Conservation (phyloP, 2,113 vertebrate genomes). For the Aegithalos caudatus region DNA sequence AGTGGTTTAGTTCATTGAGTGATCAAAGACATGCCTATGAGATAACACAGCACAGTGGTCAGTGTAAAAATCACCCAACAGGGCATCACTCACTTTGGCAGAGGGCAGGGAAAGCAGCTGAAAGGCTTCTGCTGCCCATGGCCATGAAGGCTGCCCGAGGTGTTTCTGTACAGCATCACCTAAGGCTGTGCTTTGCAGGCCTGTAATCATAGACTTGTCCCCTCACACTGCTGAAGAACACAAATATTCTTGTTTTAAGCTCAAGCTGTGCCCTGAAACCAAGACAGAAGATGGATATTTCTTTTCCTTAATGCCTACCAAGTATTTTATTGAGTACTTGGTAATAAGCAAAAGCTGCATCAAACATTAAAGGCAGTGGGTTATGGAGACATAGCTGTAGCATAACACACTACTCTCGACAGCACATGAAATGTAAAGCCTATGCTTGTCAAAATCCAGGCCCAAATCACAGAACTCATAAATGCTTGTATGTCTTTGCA, state of each 20-base stretch:
- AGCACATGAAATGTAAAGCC: background rate
- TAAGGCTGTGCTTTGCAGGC: background rate
- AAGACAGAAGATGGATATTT: background rate
- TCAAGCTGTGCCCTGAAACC: background rate
- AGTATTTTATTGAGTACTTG: background rate
- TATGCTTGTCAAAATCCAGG: background rate
- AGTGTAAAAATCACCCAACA: background rate
- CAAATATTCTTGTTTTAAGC: background rate
- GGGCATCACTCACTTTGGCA: accelerated
- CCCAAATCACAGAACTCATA: background rate
- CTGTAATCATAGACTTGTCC: background rate
- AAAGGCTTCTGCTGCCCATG: accelerated
- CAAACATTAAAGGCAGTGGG: background rate
- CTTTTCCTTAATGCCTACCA: background rate
- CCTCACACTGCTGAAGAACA: background rate
- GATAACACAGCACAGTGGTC: background rate
- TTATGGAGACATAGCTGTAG: background rate
- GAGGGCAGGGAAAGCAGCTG: background rate
- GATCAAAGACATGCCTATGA: background rate
- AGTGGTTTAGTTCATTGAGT: background rate
- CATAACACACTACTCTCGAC: background rate
- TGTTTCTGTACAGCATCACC: accelerated
- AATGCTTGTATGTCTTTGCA: too few relatives aligned
- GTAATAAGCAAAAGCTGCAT: background rate
- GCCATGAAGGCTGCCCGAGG: accelerated